These are phyloP conservation scores for Molossus alvarezi DNA, from an alignment of 2,797 vertebrate species.

Conservation along the genomic window DNA sequence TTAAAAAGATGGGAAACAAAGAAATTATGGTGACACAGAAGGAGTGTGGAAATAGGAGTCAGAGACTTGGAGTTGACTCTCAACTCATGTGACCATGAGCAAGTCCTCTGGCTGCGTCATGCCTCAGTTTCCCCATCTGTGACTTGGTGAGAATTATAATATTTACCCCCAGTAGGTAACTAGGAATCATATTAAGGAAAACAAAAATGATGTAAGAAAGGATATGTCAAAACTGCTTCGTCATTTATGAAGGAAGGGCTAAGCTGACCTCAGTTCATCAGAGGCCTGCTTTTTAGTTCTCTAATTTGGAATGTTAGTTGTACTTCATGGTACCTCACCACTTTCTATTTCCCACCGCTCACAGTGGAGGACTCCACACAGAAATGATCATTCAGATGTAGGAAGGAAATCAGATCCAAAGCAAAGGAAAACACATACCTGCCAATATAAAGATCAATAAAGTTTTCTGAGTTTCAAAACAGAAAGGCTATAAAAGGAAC, in stretches of 20 bases:
- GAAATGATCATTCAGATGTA: not conserved
- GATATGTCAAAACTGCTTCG: not conserved
- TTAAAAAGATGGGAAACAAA: constrained; percentile 28
- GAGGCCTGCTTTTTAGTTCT: not conserved
- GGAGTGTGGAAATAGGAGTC: not conserved
- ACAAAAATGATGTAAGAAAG: not conserved
- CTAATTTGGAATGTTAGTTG: not conserved
- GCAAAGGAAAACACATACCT: not conserved
- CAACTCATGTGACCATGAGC: not conserved
- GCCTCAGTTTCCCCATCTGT: not conserved
- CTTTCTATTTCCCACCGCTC: not conserved
- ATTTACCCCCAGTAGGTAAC: not conserved
- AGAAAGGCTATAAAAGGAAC: not conserved
- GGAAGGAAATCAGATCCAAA: constrained; percentile 44
- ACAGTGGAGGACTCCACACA: not conserved
- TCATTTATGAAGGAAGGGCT: constrained; percentile 15
- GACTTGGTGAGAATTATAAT: not conserved
- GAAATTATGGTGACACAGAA: not conserved
- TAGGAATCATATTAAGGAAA: not conserved
- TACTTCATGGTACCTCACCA: not conserved
- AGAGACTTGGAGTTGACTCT: not conserved
- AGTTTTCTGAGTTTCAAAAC: constrained; percentile 47
- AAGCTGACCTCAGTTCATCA: not conserved
- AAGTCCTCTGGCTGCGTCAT: not conserved
- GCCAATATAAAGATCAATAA: not conserved